Conservation (phyloP, 2,797 vertebrate genomes). For the Notoglanidium macrostoma region DNA sequence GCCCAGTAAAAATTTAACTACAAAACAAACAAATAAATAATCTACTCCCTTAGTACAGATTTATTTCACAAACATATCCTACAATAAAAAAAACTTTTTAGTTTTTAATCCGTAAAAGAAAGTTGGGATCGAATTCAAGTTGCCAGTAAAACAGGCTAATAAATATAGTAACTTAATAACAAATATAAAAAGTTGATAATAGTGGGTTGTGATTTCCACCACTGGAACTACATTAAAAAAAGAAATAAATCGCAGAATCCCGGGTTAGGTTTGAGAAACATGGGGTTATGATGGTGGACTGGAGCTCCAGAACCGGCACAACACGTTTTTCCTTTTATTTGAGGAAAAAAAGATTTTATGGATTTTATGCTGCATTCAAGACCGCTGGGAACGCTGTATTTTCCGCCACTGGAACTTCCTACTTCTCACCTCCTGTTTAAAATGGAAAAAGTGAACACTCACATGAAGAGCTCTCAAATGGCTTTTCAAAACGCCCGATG, state of each 20-base stretch:
- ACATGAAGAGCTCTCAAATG: neutral
- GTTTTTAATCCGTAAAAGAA: neutral
- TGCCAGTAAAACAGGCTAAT: neutral
- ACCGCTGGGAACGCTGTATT: neutral
- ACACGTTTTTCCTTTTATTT: neutral
- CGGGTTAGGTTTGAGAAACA: neutral
- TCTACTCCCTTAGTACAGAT: too few relatives aligned
- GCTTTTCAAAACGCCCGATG: neutral
- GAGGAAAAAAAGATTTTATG: neutral
- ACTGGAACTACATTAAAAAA: neutral
- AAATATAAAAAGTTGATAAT: neutral
- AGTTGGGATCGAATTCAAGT: neutral
- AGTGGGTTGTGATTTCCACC: neutral
- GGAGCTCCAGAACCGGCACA: too few relatives aligned
- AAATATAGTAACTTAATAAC: neutral
- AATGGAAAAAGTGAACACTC: constrained; percentile 17
- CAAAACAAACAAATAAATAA: too few relatives aligned
- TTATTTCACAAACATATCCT: neutral
- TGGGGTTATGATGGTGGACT: neutral
- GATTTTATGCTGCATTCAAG: neutral
- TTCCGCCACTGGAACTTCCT: neutral
- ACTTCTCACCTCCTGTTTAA: constrained; percentile 16
- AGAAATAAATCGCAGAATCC: neutral
- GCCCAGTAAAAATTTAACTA: neutral
- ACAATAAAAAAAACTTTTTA: neutral